A percentile compares a stretch with the other conserved stretches of the same genome.
phyloP scores from a whole-genome alignment of 1,140 invertebrate species.

The Trichomalopsis sarcophagae region DNA sequence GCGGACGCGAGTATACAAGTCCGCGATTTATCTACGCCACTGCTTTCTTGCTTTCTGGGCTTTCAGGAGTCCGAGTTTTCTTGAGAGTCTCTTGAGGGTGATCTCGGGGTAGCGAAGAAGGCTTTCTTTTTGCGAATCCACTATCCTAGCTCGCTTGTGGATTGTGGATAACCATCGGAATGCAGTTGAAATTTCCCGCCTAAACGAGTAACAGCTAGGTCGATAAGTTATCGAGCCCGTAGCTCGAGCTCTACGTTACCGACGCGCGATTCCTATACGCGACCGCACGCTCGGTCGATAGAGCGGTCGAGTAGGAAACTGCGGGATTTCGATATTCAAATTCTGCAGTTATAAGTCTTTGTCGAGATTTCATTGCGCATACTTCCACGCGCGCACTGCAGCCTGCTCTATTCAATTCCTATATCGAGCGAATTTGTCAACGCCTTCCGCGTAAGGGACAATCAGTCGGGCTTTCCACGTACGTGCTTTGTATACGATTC shows the following conservation, averaged over 20 bases:
- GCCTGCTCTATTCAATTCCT: not conserved
- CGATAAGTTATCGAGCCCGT: not conserved
- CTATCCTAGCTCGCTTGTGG: too few species aligned
- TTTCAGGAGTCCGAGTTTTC: too few species aligned
- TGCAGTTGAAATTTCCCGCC: not conserved
- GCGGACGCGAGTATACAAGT: not conserved
- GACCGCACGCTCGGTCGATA: not conserved
- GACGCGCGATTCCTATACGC: not conserved
- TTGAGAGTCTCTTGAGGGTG: not conserved
- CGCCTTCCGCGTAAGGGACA: conserved; percentile 52
- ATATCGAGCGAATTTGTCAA: conserved; percentile 51
- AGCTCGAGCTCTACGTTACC: not conserved
- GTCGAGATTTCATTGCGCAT: too few species aligned
- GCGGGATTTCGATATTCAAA: not conserved
- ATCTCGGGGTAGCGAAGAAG: too few species aligned
- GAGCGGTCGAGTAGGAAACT: not conserved
- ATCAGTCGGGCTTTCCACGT: conserved; percentile 43
- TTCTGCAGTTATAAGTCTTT: too few species aligned
- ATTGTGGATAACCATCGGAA: not conserved
- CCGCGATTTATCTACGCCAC: not conserved
- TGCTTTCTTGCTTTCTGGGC: too few species aligned
- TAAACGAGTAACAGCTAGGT: not conserved
- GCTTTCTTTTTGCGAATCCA: too few species aligned
- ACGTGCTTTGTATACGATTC: conserved; percentile 37
- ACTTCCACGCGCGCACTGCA: not conserved